phyloP scores from a whole-genome alignment of 2,888 invertebrate genomes.

The Oeneis ivallda region DNA sequence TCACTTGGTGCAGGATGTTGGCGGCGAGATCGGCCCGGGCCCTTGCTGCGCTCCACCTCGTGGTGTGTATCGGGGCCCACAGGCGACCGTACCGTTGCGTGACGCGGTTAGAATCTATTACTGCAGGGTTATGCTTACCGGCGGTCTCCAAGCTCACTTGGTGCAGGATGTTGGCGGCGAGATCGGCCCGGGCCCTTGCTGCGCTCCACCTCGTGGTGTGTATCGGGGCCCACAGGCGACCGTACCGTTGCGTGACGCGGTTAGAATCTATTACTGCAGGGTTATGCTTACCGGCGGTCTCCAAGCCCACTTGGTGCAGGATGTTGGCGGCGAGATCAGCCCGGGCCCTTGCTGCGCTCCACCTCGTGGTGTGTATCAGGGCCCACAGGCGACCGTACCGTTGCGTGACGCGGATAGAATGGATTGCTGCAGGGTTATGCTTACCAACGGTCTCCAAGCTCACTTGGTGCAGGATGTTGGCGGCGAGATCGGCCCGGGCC shows the following conservation, averaged over 20 bases:
- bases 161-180: not conserved
- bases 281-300: not conserved
- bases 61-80: too few relatives aligned
- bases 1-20: not conserved
- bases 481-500: not conserved
- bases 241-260: too few relatives aligned
- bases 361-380: not conserved
- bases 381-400: too few relatives aligned
- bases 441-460: not conserved
- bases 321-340: not conserved
- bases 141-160: not conserved
- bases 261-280: too few relatives aligned
- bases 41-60: too few relatives aligned
- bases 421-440: not conserved
- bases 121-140: not conserved
- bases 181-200: not conserved
- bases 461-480: not conserved
- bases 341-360: not conserved
- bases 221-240: too few relatives aligned
- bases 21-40: too few relatives aligned
- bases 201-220: not conserved
- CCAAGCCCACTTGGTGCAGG: not conserved
- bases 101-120: too few relatives aligned
- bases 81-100: too few relatives aligned
- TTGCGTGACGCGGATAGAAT: too few relatives aligned